These are phyloP conservation scores for Parapristionchus giblindavisi DNA, from an alignment of 2,888 invertebrate genomes.

Conservation along the genomic window DNA sequence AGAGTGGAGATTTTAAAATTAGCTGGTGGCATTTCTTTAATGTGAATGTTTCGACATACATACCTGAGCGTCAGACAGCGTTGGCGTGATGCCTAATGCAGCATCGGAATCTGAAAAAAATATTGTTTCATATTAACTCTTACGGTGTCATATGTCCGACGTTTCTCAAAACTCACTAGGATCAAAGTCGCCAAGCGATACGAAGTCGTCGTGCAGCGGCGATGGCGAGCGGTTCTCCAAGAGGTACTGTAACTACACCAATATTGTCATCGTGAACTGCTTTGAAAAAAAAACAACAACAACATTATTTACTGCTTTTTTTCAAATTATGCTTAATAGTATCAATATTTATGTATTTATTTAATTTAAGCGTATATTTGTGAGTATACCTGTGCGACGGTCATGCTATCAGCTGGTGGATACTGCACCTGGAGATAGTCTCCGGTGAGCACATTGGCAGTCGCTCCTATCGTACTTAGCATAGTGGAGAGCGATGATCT, in stretches of 20 bases:
- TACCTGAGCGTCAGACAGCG: constrained; percentile 83
- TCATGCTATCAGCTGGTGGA: background rate
- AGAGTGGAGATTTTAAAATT: too few relatives aligned
- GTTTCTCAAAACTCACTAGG: constrained; percentile 47
- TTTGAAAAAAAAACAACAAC: too few relatives aligned
- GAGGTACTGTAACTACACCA: background rate
- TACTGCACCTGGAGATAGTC: constrained; percentile 46
- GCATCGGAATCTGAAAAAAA: constrained; percentile 11
- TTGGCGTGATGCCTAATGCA: constrained; percentile 60
- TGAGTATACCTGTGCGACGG: constrained; percentile 1
- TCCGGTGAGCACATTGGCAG: constrained; percentile 56
- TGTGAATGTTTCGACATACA: too few relatives aligned
- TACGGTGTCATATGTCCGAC: too few relatives aligned
- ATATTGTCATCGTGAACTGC: background rate
- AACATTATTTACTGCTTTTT: too few relatives aligned
- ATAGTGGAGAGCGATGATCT: background rate
- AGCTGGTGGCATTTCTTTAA: too few relatives aligned
- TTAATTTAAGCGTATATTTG: background rate
- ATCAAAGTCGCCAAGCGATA: constrained; percentile 54
- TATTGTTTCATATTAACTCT: too few relatives aligned
- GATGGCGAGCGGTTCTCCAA: constrained; percentile 38
- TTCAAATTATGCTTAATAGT: too few relatives aligned
- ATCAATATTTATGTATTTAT: background rate
- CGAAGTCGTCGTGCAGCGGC: constrained; percentile 47
- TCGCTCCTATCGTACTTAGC: constrained; percentile 46